Conservation (phyloP, 2,113 vertebrate genomes). For the Phoenicopterus ruber region DNA sequence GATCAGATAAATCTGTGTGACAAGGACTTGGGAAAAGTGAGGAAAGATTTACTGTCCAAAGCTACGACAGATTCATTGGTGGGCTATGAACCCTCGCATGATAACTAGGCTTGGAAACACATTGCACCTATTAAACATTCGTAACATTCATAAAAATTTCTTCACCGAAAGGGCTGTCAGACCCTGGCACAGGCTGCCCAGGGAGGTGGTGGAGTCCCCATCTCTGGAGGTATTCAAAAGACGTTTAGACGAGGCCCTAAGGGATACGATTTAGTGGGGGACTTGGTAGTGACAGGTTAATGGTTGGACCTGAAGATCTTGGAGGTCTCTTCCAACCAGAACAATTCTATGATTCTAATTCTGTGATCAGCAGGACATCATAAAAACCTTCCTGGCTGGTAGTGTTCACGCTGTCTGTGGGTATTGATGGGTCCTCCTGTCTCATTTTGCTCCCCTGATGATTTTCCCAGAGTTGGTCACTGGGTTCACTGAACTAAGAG, state of each 20-base stretch:
- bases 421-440: neutral
- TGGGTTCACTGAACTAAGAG: neutral
- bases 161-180: no score
- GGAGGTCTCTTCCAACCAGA: no score
- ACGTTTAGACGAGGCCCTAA: no score
- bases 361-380: no score
- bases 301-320: no score
- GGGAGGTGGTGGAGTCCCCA: no score
- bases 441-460: neutral
- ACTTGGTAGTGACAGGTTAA: no score
- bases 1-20: neutral
- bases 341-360: no score
- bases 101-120: neutral
- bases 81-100: neutral
- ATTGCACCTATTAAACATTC: accelerated
- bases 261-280: no score
- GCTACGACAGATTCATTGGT: neutral
- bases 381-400: neutral
- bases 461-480: neutral
- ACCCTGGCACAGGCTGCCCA: no score
- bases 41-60: neutral
- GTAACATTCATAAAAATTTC: no score
- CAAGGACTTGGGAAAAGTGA: neutral
- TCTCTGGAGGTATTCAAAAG: no score
- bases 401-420: neutral